Base-by-base conservation (phyloP, 2,113 vertebrate genomes). In the Laticauda colubrina region DNA sequence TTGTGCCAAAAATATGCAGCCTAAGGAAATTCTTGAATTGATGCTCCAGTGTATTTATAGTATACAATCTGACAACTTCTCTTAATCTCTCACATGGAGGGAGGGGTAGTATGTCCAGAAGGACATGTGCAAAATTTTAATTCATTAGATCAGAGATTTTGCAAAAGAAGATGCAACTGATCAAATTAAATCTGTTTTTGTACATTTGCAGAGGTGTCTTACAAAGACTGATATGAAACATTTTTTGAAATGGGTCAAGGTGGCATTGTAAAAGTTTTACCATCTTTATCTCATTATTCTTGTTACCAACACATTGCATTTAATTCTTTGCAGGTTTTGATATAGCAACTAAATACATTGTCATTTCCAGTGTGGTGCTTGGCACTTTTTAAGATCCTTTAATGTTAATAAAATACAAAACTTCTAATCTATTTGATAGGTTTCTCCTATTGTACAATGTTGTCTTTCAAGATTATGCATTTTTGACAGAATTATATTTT, bases 1-100 rank as follows among this genome's bases (percentile, higher is more conserved):
- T 61, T 34, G 6, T 85, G 24, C 51, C 23, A 39, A 89, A 15
- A 75, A 4, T n/a, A 21, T 54, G 10, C 1, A 24, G 29, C 29
- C 10, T 14, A 88, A 81, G 4, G 59, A 48, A 59, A 9, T 92
- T 89, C 59, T 91, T 69, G 26, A 24, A 88, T 90, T 10, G 2
- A 91, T 90, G 51, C 20, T 91, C 94, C 93, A 87, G 7, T 86
- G 94, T n/a, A 90, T 4, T 81, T 21, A 18, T 81, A 10, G 34
- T 43, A 21, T 81, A 39, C 15, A 43, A 39, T 81, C 34, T 81
- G 34, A 81, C 75, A 81, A 39, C 34, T 43, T 7, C 34, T 81
- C 75, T 43, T 10, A 3, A 15, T 14, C 5, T 56, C 0, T 34
- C 18, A 81, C 7, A 3, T 81, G 10, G 26, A 24, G 21, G 39